Conservation (phyloP, 2,113 vertebrate species). For the Mormyrus iriodes region DNA sequence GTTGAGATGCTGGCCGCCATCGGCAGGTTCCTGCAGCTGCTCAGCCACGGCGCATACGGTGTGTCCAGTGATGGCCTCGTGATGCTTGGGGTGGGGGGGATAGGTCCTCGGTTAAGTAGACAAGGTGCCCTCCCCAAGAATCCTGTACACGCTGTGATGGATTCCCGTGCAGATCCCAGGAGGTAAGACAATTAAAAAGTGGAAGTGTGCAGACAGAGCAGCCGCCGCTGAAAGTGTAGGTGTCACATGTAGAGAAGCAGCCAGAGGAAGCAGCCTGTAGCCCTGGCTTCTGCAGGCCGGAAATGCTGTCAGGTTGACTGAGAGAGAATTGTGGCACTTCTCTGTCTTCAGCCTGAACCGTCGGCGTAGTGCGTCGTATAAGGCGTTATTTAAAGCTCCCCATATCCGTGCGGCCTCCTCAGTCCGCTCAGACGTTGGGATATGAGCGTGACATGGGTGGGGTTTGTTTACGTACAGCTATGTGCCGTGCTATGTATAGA, state of each 20-base stretch:
- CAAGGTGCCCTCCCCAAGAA: background rate
- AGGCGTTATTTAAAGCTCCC: background rate
- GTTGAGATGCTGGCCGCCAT: conserved; percentile 69
- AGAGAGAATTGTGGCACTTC: background rate
- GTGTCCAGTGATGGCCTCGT: conserved; percentile 27
- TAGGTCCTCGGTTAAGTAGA: background rate
- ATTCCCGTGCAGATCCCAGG: background rate
- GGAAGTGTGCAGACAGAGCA: background rate
- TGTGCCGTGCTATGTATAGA: background rate
- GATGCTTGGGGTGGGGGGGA: background rate
- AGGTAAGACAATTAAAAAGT: background rate
- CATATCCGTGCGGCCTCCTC: background rate
- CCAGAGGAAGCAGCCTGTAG: background rate
- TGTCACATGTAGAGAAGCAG: background rate
- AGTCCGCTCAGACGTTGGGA: background rate
- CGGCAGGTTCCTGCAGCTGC: conserved; percentile 68
- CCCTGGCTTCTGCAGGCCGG: background rate
- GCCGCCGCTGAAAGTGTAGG: background rate
- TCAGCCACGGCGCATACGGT: conserved; percentile 76
- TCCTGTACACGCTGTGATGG: background rate
- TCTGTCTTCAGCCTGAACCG: background rate
- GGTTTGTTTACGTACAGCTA: background rate
- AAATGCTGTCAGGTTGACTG: background rate
- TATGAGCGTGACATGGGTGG: background rate
- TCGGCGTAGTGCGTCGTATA: background rate